phyloP scores from a whole-genome alignment of 2,797 vertebrate species.

The Crotalus adamanteus region DNA sequence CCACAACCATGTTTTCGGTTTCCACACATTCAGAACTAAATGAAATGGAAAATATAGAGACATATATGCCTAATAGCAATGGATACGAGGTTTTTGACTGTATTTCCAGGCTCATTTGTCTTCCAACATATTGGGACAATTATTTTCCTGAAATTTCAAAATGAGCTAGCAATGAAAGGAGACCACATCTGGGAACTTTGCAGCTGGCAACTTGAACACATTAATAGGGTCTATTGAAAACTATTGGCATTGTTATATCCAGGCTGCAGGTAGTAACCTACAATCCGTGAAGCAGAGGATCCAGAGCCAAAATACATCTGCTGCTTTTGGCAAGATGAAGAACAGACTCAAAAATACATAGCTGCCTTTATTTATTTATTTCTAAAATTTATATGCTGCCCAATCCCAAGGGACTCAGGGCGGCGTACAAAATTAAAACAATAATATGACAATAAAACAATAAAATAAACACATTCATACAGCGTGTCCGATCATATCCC shows the following conservation, averaged over 20 bases:
- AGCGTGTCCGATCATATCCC: no score
- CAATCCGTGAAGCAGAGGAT: not conserved
- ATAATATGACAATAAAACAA: no score
- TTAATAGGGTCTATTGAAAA: not conserved
- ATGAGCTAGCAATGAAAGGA: slow-evolving; percentile 53
- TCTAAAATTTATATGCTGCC: no score
- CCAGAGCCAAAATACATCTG: not conserved
- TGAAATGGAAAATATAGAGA: slow-evolving; percentile 55
- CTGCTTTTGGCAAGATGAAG: not conserved
- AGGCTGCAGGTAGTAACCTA: not conserved
- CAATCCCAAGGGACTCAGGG: no score
- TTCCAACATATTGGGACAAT: slow-evolving; percentile 50
- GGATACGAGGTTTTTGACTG: slow-evolving; percentile 36
- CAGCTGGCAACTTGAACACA: not conserved
- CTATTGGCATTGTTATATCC: not conserved
- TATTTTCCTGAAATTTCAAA: slow-evolving; percentile 59
- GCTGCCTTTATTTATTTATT: not conserved
- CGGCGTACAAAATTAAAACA: no score
- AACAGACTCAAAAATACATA: not conserved
- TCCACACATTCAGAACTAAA: slow-evolving; percentile 57
- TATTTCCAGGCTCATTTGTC: slow-evolving; percentile 57
- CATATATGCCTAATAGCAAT: slow-evolving; percentile 27
- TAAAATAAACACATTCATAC: no score
- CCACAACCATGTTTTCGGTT: slow-evolving; percentile 55
- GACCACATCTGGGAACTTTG: slow-evolving; percentile 34